Evolutionary conservation across 2,888 invertebrate species (phyloP).

Genomic region (Acronicta psi): DNA sequence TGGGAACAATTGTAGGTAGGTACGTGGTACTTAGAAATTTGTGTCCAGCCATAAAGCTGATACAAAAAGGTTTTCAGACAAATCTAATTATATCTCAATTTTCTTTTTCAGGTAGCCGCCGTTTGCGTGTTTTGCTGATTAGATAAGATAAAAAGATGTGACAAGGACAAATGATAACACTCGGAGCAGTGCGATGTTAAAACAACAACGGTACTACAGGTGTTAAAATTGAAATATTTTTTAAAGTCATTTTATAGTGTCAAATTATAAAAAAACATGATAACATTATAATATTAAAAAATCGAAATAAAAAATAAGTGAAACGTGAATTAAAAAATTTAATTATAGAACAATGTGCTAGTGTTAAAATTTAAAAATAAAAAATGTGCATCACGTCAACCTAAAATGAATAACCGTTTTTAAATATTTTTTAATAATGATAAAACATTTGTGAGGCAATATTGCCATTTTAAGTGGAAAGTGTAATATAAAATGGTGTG

Average conservation of each 20-base stretch:
- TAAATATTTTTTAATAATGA: conserved; percentile 30
- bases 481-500: conserved; percentile 48
- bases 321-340: conserved; percentile 5
- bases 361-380: conserved; percentile 10
- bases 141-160: conserved; percentile 60
- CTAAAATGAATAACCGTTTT: conserved; percentile 22
- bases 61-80: conserved; percentile 24
- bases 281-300: conserved; percentile 23
- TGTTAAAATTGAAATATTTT: conserved; percentile 6
- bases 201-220: conserved; percentile 21
- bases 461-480: conserved; percentile 29
- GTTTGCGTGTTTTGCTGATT: conserved; percentile 37
- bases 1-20: neutral
- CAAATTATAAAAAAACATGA: conserved; percentile 27
- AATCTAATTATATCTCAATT: conserved; percentile 47
- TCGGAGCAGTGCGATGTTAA: conserved; percentile 31
- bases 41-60: neutral
- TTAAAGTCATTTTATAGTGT: neutral
- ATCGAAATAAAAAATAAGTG: conserved; percentile 2
- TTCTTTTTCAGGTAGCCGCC: conserved; percentile 57
- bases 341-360: conserved; percentile 19
- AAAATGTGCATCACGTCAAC: conserved; percentile 18
- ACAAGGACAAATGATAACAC: conserved; percentile 50
- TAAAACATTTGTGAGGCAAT: conserved; percentile 14
- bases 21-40: neutral